phyloP scores from a whole-genome alignment of 37 sponge, comb jelly and placozoan genomes.

The Crambe crambe region DNA sequence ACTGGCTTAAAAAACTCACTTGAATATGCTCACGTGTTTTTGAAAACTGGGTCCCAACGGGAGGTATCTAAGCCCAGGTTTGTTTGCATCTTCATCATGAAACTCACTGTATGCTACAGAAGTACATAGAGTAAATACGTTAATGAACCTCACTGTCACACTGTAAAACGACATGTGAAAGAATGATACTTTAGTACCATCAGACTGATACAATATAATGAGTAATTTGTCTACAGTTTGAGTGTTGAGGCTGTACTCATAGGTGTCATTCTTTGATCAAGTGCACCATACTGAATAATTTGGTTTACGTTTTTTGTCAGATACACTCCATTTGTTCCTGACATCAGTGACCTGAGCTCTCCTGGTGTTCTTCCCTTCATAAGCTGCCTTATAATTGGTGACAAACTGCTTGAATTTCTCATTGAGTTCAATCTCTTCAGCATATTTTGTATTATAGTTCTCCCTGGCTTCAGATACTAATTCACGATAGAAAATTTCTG shows the following conservation, averaged over 20 bases:
- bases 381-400: slow-evolving; percentile 40
- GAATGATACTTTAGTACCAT: too few species aligned
- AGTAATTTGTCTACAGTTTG: too few species aligned
- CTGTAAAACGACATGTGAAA: too few species aligned
- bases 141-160: too few species aligned
- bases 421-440: slow-evolving; percentile 52
- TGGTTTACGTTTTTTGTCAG: background rate
- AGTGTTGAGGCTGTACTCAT: too few species aligned
- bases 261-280: too few species aligned
- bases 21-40: slow-evolving; percentile 30
- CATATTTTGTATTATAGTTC: slow-evolving; percentile 3
- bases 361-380: slow-evolving; percentile 52
- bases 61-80: slow-evolving; percentile 26
- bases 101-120: background rate
- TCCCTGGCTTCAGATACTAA: background rate
- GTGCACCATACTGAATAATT: too few species aligned
- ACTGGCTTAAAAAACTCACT: background rate
- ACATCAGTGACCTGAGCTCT: slow-evolving; percentile 18
- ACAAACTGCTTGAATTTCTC: slow-evolving; percentile 44
- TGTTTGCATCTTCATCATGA: background rate
- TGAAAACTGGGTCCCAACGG: slow-evolving; percentile 77
- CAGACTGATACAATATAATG: too few species aligned
- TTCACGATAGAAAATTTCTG: background rate
- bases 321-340: too few species aligned
- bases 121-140: too few species aligned